phyloP scores from a whole-genome alignment of 2,113 vertebrate genomes.

The Enhydra lutris region DNA sequence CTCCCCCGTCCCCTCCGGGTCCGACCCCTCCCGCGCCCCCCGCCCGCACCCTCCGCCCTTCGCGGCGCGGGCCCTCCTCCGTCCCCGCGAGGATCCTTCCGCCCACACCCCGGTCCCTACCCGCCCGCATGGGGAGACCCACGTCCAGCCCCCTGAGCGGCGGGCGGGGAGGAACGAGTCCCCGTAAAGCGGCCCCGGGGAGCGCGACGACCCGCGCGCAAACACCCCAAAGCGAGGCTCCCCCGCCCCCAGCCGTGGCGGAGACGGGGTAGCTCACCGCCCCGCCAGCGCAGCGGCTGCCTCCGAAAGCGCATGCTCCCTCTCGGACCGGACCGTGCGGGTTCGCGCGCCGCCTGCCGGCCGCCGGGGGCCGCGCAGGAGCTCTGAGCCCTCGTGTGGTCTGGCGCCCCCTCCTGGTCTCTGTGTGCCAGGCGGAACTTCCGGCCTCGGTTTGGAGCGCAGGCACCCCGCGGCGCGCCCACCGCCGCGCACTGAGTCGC shows the following conservation, averaged over 20 bases:
- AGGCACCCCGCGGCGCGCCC: neutral
- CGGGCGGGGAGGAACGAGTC: neutral
- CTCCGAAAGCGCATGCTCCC: neutral
- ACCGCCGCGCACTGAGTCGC: neutral
- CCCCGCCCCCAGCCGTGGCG: neutral
- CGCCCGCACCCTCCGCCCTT: no score
- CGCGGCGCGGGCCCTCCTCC: no score
- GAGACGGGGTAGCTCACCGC: rapidly evolving
- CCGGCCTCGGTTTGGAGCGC: neutral
- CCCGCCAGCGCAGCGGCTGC: neutral
- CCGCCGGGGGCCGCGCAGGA: neutral
- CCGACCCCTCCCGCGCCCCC: no score
- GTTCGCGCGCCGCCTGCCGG: neutral
- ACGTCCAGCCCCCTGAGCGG: neutral
- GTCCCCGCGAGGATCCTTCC: no score
- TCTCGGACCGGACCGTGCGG: neutral
- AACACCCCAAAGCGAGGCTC: neutral
- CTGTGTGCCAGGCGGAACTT: neutral
- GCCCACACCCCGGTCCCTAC: no score
- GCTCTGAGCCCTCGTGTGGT: neutral
- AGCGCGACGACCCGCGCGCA: no score
- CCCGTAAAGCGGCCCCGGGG: neutral
- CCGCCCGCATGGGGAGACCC: no score
- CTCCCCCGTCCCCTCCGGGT: no score
- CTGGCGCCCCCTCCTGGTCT: neutral